A percentile compares a stretch with the other conserved stretches of the same genome.
Conservation (phyloP, 2,113 vertebrate genomes). For the Anguilla japonica region DNA sequence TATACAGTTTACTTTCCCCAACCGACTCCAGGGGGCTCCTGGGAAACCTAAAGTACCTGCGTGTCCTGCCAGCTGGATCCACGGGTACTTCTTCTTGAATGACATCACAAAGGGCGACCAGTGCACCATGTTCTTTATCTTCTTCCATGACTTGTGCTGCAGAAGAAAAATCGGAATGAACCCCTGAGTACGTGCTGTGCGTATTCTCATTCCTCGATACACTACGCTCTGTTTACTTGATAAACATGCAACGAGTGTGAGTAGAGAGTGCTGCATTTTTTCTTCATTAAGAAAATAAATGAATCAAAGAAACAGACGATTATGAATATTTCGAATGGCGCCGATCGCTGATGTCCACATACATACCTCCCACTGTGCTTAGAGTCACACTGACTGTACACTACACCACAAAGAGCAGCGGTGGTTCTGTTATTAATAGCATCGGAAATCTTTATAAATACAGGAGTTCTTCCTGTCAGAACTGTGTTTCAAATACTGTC, state of each 20-base stretch:
- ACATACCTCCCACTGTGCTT: background rate
- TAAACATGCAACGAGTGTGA: background rate
- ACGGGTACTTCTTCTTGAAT: constrained; percentile 99
- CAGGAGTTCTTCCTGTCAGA: background rate
- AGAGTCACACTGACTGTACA: background rate
- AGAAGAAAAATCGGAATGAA: constrained; percentile 36
- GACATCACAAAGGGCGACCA: constrained; percentile 99
- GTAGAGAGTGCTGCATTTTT: background rate
- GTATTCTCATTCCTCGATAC: background rate
- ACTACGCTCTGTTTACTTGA: background rate
- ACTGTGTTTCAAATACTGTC: background rate
- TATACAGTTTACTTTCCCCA: background rate
- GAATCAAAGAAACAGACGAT: background rate
- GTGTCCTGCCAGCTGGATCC: constrained; percentile 96
- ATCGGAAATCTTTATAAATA: background rate
- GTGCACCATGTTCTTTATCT: constrained; percentile 98
- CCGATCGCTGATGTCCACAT: background rate
- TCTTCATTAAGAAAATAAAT: background rate
- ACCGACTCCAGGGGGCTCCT: background rate
- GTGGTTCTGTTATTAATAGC: background rate
- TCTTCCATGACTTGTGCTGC: constrained; percentile 97
- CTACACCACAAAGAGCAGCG: background rate
- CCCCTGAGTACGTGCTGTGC: background rate
- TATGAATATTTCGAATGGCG: background rate
- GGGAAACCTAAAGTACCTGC: constrained; percentile 74